Evolutionary conservation across 1,140 invertebrate genomes (phyloP), one percentile per base, ranked within the genome.

Genomic region (Drosophila jambulina): DNA sequence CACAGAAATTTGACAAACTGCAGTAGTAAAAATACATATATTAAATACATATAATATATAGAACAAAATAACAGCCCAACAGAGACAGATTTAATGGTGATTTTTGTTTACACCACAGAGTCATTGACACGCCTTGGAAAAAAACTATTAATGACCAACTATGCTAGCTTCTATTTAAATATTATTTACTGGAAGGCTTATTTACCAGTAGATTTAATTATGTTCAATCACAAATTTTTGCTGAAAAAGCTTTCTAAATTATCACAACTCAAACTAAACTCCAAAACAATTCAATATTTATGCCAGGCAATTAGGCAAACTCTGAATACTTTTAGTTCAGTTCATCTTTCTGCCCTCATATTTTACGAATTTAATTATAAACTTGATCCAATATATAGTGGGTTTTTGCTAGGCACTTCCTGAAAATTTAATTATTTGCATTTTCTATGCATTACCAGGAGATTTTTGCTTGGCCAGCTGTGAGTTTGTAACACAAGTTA

Each of bases 1-100:
- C 56, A 61, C 38, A n/a, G 8, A 71, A 71, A 58, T 70, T 72
- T 51, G 67, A 72, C 67, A 51, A 72, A 49, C 51, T 72, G 43
- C 53, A 64, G 19, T 25, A 29, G 19, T 13, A 21, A n/a, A 65
- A 27, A 58, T 38, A n/a, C 23, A 19, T 4, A n/a, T 3, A 3
- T n/a, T n/a, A n/a, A n/a, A n/a, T 5, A 21, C 17, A 45, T 48
- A 9, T 48, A 10, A 10, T 25, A 23, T 23, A 23, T 23, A 46
- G 1, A 25, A 54, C n/a, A 67, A 53, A 9, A 17, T n/a, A 34
- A 2, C 19, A 45, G 17, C 34, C 34, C n/a, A 23, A 13, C 12
- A 38, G 10, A 51, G n/a, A n/a, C 42, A 29, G 13, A 32, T 58
- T 72, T 70, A 36, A 72, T 72, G 48, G 27, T 27, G 51, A 71